Percentiles rank a stretch among this genome's conserved stretches.
Evolutionary conservation across 2,113 vertebrate genomes (phyloP).

Genomic region (Grammomys surdaster): DNA sequence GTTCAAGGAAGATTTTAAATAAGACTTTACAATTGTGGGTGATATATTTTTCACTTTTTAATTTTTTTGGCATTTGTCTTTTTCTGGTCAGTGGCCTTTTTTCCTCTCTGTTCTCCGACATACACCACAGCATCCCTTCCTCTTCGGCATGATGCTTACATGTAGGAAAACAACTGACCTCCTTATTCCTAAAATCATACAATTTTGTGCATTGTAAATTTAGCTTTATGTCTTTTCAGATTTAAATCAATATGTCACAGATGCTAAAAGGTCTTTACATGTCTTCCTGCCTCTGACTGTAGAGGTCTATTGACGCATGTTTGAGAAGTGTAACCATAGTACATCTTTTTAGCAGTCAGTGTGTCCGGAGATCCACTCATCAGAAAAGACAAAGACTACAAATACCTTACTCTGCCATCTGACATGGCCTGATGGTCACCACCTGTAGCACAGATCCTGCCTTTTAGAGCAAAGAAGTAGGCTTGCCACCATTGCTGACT

Average conservation of each 20-base stretch:
- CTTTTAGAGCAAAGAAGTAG: neutral
- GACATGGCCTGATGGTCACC: neutral
- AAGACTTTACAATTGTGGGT: neutral
- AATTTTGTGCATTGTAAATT: conserved; percentile 9
- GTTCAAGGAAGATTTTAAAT: neutral
- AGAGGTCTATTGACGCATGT: neutral
- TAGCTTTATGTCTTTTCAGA: conserved; percentile 7
- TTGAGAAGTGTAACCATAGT: neutral
- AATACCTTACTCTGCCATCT: neutral
- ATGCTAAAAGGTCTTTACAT: neutral
- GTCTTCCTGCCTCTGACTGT: neutral
- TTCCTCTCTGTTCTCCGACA: neutral
- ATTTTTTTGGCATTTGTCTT: neutral
- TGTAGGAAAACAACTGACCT: neutral
- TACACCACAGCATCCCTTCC: neutral
- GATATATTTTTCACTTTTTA: neutral
- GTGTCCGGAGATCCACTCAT: too few species aligned
- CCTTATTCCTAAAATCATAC: conserved; percentile 1
- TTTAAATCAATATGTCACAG: neutral
- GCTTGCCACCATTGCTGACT: neutral
- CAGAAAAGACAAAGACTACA: neutral
- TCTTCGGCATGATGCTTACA: neutral
- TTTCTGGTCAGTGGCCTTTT: neutral
- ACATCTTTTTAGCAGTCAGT: neutral
- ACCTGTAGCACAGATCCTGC: neutral